phyloP scores from a whole-genome alignment of 1,140 invertebrate genomes.

The Colletes latitarsis region DNA sequence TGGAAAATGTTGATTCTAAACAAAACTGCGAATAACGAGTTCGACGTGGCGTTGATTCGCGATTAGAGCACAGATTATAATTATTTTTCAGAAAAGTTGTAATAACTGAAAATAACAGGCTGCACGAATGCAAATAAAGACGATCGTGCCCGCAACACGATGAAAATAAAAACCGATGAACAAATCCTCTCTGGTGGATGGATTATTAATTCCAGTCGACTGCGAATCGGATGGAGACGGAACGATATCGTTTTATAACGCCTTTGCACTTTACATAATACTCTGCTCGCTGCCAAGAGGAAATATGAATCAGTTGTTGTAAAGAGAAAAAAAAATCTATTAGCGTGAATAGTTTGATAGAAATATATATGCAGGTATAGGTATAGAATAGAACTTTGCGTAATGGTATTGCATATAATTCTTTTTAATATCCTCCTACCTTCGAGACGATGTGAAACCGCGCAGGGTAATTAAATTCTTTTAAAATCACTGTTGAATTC shows the following conservation, averaged over 20 bases:
- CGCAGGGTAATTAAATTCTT: too few relatives aligned
- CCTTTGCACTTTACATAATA: conserved; percentile 34
- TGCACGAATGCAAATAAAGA: background rate
- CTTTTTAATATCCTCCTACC: background rate
- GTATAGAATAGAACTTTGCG: background rate
- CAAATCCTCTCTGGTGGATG: background rate
- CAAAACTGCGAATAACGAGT: too few relatives aligned
- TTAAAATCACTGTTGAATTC: too few relatives aligned
- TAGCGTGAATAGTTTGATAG: background rate
- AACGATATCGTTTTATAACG: conserved; percentile 15
- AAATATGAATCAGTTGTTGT: conserved; percentile 41
- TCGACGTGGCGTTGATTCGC: background rate
- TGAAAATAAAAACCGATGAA: background rate
- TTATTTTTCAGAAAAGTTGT: background rate
- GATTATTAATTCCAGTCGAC: conserved; percentile 32
- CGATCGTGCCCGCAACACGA: background rate
- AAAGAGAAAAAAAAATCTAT: background rate
- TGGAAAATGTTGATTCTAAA: too few relatives aligned
- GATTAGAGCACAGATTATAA: background rate
- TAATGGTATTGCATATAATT: conserved; percentile 36
- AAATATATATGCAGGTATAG: background rate
- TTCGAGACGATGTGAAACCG: background rate
- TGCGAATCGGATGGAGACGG: background rate
- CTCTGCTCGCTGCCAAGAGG: background rate
- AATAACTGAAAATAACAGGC: background rate